phyloP scores from a whole-genome alignment of 2,113 vertebrate genomes.

The Neolamprologus falcicula region DNA sequence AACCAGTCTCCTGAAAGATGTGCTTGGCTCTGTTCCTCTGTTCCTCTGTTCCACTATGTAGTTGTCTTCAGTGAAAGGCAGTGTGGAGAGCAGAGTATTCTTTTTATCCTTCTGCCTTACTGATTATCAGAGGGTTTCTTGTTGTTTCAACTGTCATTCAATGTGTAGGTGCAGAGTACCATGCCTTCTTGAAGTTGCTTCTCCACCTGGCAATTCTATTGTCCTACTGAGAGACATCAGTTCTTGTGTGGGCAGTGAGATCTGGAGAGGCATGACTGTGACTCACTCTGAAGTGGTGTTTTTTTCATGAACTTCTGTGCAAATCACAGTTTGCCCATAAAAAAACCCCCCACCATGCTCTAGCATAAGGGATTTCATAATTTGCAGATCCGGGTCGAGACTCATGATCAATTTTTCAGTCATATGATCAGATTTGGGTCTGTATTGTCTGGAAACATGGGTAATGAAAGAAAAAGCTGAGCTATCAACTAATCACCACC shows the following conservation, averaged over 20 bases:
- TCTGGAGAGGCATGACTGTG: background rate
- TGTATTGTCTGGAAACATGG: accelerated
- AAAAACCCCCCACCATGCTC: accelerated
- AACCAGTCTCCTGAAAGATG: background rate
- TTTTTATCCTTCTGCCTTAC: background rate
- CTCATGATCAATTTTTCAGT: background rate
- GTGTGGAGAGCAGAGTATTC: accelerated
- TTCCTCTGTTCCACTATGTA: background rate
- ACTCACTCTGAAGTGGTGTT: background rate
- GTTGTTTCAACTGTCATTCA: accelerated
- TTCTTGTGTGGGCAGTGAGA: accelerated
- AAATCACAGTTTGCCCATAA: background rate
- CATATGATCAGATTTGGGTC: background rate
- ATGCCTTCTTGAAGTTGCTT: background rate
- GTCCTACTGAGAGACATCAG: background rate
- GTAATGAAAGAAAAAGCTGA: background rate
- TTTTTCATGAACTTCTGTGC: background rate
- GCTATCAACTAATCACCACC: background rate
- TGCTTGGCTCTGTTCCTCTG: background rate
- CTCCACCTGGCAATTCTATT: background rate
- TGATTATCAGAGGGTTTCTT: background rate
- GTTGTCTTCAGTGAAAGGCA: background rate
- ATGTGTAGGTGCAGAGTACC: accelerated
- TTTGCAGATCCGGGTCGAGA: background rate
- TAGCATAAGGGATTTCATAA: background rate